Conservation (phyloP, 2,113 vertebrate genomes). For the Campylomormyrus numenius region DNA sequence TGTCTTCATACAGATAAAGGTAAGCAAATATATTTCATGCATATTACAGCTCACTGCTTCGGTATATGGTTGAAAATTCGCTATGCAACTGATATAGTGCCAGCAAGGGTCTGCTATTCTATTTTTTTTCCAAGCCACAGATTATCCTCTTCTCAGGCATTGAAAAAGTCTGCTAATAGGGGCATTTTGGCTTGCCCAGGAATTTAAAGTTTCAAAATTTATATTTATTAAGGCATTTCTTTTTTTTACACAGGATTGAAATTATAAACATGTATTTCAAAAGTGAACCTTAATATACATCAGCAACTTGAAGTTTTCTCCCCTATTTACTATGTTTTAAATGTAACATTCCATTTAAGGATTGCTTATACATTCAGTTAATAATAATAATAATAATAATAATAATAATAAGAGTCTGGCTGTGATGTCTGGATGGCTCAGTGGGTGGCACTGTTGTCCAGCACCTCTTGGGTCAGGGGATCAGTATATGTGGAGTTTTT, state of each 20-base stretch:
- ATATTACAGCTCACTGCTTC: background rate
- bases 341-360: background rate
- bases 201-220: background rate
- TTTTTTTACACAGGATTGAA: background rate
- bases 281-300: background rate
- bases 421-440: background rate
- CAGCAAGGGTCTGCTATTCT: background rate
- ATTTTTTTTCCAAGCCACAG: background rate
- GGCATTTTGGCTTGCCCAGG: background rate
- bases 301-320: background rate
- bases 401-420: background rate
- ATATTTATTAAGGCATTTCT: background rate
- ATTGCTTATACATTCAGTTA: background rate
- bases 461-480: background rate
- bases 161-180: background rate
- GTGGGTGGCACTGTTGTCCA: background rate
- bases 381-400: too few species aligned
- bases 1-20: constrained; percentile 63
- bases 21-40: constrained; percentile 54
- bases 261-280: background rate
- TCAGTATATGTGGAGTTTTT: background rate
- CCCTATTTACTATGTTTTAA: background rate
- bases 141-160: background rate
- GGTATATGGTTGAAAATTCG: background rate
- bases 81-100: background rate